Conservation (phyloP, 2,797 vertebrate species). For the Salarias fasciatus region DNA sequence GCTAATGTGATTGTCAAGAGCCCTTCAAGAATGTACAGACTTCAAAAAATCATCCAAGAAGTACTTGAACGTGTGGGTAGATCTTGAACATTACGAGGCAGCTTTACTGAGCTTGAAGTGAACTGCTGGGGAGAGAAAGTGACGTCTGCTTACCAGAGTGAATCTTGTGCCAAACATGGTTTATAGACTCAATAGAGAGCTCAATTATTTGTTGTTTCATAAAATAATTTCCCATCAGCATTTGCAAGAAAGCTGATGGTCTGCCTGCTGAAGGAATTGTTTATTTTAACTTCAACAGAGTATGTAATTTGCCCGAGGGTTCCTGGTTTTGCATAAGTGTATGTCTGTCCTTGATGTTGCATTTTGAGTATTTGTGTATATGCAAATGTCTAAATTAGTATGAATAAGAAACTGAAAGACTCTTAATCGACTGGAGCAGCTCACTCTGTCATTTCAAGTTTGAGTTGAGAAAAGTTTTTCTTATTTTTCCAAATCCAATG, state of each 20-base stretch:
- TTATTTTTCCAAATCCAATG: neutral
- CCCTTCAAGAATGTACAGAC: too few species aligned
- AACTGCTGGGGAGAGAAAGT: neutral
- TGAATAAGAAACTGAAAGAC: constrained; percentile 3
- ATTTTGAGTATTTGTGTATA: neutral
- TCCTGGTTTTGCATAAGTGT: neutral
- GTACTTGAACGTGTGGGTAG: neutral
- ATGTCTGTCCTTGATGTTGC: neutral
- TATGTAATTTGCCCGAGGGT: neutral
- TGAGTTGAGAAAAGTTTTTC: neutral
- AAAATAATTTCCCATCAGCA: neutral
- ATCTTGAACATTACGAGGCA: neutral
- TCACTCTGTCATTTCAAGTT: neutral
- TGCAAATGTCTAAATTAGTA: neutral
- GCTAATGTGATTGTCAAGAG: neutral
- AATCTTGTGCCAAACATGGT: neutral
- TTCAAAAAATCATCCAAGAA: too few species aligned
- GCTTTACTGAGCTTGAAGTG: neutral
- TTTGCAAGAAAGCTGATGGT: neutral
- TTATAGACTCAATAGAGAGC: neutral
- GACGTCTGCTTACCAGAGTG: neutral
- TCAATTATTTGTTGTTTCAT: too few species aligned
- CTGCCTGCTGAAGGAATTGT: neutral
- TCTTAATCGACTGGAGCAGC: neutral
- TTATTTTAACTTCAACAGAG: neutral